Evolutionary conservation across 1,140 invertebrate genomes (phyloP), one percentile per base, ranked within the genome.

Genomic region (Drosophila grimshawi): DNA sequence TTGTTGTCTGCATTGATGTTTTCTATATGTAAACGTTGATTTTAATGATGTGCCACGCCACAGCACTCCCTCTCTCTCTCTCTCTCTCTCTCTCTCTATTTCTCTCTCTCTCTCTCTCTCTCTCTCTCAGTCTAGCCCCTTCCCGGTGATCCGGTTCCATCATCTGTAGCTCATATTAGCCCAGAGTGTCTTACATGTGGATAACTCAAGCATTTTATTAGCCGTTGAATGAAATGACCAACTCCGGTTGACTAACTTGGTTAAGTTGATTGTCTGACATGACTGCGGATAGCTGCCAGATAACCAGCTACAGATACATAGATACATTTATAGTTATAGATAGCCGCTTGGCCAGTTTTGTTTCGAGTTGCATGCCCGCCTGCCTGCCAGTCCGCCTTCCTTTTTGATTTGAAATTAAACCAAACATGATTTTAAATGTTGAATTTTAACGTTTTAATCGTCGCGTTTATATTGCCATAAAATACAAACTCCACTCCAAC

Each of bases 121-220:
- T n/a, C 4, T n/a, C 3, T 29, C 32, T 37, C 51, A 39, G 5
- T 7, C 4, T 6, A 41, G 7, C 39, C 39, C 39, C n/a, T 43
- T 8, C 39, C 39, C 0, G 19, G 19, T 19, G 19, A 19, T 19
- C 19, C 19, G 19, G 19, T 19, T 19, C 19, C 19, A 19, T 19
- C 19, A 19, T 19, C 19, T 19, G 6, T 27, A 30, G 48, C 48
- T 56, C 39, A 32, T 7, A 19, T 33, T 41, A 51, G 62, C 67
- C 59, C 5, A 33, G 33, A 61, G 53, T 53, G 74, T 49, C 45
- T 85, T 66, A 78, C 78, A 68, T 78, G 80, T 77, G 74, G 86
- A 88, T 88, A 88, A 88, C 85, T 89, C 86, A 85, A 82, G 85
- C 85, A 88, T 88, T 88, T 88, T 88, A 88, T 88, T 88, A 88